Base-by-base conservation (phyloP, 37 sponge, comb jelly and placozoan species). In the Tethya wilhelma region DNA sequence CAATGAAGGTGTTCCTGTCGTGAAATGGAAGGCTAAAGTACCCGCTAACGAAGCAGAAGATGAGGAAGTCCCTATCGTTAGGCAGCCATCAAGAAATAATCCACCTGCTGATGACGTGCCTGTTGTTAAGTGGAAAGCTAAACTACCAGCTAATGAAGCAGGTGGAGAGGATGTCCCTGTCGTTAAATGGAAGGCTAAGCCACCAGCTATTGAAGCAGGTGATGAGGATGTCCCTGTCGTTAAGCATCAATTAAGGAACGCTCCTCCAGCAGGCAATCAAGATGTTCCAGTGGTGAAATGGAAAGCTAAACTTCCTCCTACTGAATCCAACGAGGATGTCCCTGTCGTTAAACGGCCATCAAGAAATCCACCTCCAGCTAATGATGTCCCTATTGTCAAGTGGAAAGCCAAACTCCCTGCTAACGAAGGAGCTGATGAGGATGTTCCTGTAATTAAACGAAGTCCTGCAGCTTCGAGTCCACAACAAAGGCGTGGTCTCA, bases 251-350 rank as follows among this genome's bases (percentile, higher is more conserved):
- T n/a, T n/a, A n/a, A 56, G 81, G 71, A 75, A 67, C 20, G 43
- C 67, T 37, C 46, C 5, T 1, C 0, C 60, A 38, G 29, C 31
- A 33, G 64, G 64, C 3, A 49, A 70, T 12, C 46, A 80, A 33
- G 86, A 44, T 69, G 71, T 79, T n/a, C 80, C 80, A 22, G 73
- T 79, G 0, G 75, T 71, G 2, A 79, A 64, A 30, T 65, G 79
- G 80, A 86, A 72, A 58, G 74, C 80, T 11, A 64, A 66, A 37
- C 32, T 59, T 42, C 43, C 56, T 28, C 29, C 41, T 45, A 39
- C 28, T 1, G 67, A 17, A 25, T 23, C 37, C 11, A 42, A 41
- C 4, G 46, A n/a, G 39, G 62, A 75, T 59, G 39, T 70, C 17
- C 67, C 79, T 28, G 74, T 43, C 0, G 49, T 58, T 8, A 75